Percentiles rank a stretch among this genome's conserved stretches.
phyloP scores from a whole-genome alignment of 1,140 invertebrate genomes.

The Drosophila aff. region DNA sequence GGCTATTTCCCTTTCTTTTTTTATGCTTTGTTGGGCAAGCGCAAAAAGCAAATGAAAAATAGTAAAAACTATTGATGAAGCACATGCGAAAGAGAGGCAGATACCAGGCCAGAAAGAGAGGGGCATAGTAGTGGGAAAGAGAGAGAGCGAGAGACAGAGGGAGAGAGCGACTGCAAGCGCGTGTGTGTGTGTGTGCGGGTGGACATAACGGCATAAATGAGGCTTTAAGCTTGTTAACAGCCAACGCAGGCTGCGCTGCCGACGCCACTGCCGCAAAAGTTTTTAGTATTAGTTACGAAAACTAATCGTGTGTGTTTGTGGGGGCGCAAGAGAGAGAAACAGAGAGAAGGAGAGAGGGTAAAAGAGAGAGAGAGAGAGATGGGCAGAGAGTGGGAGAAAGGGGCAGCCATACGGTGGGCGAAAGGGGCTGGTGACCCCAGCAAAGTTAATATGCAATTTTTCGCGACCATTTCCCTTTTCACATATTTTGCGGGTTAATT shows the following conservation, averaged over 20 bases:
- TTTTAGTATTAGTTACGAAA: constrained; percentile 50
- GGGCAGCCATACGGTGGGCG: too few species aligned
- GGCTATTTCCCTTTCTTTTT: not conserved
- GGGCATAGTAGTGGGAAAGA: constrained; percentile 4
- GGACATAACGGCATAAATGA: constrained; percentile 79
- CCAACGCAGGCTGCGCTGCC: constrained; percentile 20
- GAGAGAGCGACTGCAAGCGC: constrained; percentile 11
- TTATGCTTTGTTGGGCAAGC: constrained; percentile 30
- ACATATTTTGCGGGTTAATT: constrained; percentile 51
- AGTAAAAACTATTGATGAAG: constrained; percentile 84
- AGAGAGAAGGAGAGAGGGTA: not conserved
- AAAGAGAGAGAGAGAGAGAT: not conserved
- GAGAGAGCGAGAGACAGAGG: constrained; percentile 7
- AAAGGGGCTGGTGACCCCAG: constrained; percentile 11
- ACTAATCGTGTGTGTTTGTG: constrained; percentile 40
- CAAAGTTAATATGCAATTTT: constrained; percentile 52
- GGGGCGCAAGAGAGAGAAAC: not conserved
- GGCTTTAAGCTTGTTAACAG: constrained; percentile 81
- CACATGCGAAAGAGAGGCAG: constrained; percentile 62
- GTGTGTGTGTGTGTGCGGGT: constrained; percentile 59
- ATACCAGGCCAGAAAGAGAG: constrained; percentile 29
- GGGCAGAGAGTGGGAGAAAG: too few species aligned
- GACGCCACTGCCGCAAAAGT: constrained; percentile 38
- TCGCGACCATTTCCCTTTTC: constrained; percentile 26
- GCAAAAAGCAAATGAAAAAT: constrained; percentile 65